Percentiles rank a stretch among this genome's conserved stretches.
phyloP scores from a whole-genome alignment of 2,113 vertebrate species.

The Acanthochromis polyacanthus region DNA sequence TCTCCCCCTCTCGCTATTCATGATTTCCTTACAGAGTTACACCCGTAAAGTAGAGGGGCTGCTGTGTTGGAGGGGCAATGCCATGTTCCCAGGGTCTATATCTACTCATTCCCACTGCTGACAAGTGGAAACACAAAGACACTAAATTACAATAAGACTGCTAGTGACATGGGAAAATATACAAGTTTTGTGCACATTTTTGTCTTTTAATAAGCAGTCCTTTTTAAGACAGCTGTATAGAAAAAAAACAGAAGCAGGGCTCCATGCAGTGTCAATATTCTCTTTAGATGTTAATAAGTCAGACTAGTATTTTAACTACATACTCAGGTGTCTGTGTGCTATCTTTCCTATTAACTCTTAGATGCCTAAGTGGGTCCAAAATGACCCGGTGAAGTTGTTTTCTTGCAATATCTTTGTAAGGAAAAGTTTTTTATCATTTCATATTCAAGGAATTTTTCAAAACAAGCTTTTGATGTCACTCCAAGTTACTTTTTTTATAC shows the following conservation, averaged over 20 bases:
- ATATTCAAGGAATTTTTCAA: too few relatives aligned
- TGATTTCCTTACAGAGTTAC: slow-evolving; percentile 78
- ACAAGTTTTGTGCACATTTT: background rate
- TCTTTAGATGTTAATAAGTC: background rate
- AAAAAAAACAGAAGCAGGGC: background rate
- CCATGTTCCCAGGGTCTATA: slow-evolving; percentile 71
- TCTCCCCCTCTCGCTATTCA: slow-evolving; percentile 70
- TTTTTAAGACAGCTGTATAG: background rate
- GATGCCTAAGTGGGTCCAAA: too few relatives aligned
- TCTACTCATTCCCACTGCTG: slow-evolving; percentile 36
- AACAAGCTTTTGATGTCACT: too few relatives aligned
- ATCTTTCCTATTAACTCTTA: too few relatives aligned
- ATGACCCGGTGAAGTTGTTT: too few relatives aligned
- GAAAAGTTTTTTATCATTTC: too few relatives aligned
- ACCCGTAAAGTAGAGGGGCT: slow-evolving; percentile 32
- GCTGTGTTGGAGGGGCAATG: slow-evolving; percentile 1
- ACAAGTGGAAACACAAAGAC: slow-evolving; percentile 23
- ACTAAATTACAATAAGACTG: slow-evolving; percentile 23
- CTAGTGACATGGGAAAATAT: background rate
- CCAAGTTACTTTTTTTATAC: too few relatives aligned
- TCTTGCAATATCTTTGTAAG: too few relatives aligned
- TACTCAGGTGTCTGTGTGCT: background rate
- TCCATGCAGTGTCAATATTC: background rate
- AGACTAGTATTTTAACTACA: background rate
- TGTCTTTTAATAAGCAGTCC: background rate